Evolutionary conservation across 2,888 invertebrate genomes (phyloP).

Genomic region (Tipula confusa): DNA sequence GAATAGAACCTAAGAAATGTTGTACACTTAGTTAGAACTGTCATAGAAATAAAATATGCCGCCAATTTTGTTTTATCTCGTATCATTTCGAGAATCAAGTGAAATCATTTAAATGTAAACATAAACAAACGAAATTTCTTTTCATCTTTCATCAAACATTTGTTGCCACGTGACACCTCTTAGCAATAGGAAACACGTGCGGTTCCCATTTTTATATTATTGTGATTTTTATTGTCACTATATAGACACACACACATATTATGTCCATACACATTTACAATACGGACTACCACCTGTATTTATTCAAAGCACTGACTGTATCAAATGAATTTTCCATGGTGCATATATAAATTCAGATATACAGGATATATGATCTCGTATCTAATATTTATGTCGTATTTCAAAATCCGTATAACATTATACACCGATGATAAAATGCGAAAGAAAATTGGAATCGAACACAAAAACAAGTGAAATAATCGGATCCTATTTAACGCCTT

Average conservation of each 20-base stretch:
- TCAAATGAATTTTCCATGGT: neutral
- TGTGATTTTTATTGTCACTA: no score
- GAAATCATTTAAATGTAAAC: neutral
- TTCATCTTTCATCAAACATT: neutral
- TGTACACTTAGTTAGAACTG: no score
- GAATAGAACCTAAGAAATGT: no score
- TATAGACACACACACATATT: no score
- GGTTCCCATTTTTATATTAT: neutral
- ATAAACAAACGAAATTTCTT: neutral
- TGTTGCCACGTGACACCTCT: constrained; percentile 26
- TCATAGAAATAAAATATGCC: no score
- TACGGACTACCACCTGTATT: neutral
- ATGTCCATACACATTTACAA: neutral
- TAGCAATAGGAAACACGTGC: constrained; percentile 27
- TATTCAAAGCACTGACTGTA: neutral
- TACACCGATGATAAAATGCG: neutral
- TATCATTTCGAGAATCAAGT: neutral
- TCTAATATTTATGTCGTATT: neutral
- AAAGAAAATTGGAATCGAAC: neutral
- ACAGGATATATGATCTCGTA: no score
- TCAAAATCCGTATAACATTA: neutral
- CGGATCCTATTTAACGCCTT: neutral
- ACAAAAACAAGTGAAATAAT: neutral
- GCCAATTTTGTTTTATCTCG: neutral
- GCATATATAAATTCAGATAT: neutral